Base-by-base conservation (phyloP, 35 echinoderm and acorn worm genomes). In the Apostichopus japonicus region DNA sequence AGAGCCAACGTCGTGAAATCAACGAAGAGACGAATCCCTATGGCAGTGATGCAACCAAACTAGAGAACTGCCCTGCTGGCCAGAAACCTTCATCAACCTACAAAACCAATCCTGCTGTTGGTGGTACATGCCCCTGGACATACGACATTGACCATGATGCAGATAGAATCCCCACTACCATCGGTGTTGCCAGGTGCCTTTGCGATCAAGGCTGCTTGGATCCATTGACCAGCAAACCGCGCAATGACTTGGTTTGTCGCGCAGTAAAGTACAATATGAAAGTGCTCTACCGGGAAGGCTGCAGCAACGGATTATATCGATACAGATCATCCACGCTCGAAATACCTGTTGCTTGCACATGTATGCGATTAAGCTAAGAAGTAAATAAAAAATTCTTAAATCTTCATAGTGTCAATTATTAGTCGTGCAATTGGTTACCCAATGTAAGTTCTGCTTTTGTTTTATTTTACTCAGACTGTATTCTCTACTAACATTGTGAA, bases 1-100 rank as follows among this genome's bases (percentile, higher is more conserved):
- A 88, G 62, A 44, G 51, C 56, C 61, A 88, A 27, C 86, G 86
- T 13, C 61, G 62, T 13, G 86, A 88, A 15, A 88, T 88, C 25
- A 88, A 56, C 17, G 3, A 6, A 4, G 62, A 54, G 1, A 88
- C 19, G 16, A 72, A 88, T 62, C 63, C 86, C 2, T 88, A 88
- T 62, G 23, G 23, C n/a, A 8, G 2, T 6, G 19, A 65, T 2
- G 61, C 22, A 14, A 57, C 53, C 15, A 16, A 57, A 17, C 9
- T 57, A 11, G 17, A 58, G 21, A 57, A 84, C 0, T 88, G 86
- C 15, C 86, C 86, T 8, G 44, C 9, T 4, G 86, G 7, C n/a
- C 1, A 88, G 16, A 24, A 6, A 44, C 59, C 24, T 16, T 53
- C 23, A 0, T 10, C 16, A 0, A 1, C 58, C 6, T 4, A 1